Base-by-base conservation (phyloP, 1,140 invertebrate species). In the Anoplophora glabripennis region DNA sequence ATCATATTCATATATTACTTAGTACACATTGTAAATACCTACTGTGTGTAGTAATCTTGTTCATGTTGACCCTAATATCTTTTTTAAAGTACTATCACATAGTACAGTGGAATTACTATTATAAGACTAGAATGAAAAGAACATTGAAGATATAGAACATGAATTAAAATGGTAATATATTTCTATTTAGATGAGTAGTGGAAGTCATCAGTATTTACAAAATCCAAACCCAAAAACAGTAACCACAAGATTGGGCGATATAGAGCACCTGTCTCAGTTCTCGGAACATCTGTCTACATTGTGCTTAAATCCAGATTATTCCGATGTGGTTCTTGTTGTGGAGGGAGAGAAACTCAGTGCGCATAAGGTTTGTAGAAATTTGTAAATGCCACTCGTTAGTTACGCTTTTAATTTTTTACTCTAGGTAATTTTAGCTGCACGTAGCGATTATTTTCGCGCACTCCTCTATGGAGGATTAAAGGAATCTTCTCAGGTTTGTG, bases 371-470 rank as follows among this genome's bases (percentile, higher is more conserved):
- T 40, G 7, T 37, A 37, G 36, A n/a, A 37, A 37, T n/a, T 37
- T 37, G 7, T n/a, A 14, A 40, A 40, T 40, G 14, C 11, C 4
- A 40, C 8, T 40, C 14, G 4, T 40, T 40, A 14, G 8, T 40
- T 48, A 8, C n/a, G 9, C 28, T 53, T 40, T 1, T 14, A 53
- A 53, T n/a, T 21, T 15, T 40, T 12, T 18, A 21, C 15, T 53
- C 10, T 55, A 83, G 74, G 80, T 83, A 1, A 92, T 98, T 59
- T 79, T 99, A 4, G 96, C 96, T 1, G 89, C 93, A 8, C 82
- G 96, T 64, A 96, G 93, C 72, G 89, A 97, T 69, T 99, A 98
- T 79, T 98, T 98, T 77, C 82, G 93, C 69, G 88, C 91, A 48
- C 77, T 98, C 17, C 82, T 96, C 14, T 95, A 86, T 80, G 94